Evolutionary conservation across 2,113 vertebrate genomes (phyloP).

Genomic region (Deroptyus accipitrinus): DNA sequence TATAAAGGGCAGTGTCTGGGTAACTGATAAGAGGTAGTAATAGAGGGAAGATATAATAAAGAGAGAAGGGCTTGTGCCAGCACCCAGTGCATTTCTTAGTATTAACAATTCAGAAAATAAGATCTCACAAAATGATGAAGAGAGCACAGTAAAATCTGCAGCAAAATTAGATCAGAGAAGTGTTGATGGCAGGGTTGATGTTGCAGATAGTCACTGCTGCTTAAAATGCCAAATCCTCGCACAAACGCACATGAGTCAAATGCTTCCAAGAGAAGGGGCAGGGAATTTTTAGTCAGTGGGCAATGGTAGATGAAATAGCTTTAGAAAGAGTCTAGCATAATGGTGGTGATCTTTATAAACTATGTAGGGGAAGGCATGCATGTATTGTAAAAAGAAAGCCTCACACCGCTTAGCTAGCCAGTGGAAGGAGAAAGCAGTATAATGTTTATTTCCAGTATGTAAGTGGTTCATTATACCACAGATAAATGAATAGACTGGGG

Average conservation of each 20-base stretch:
- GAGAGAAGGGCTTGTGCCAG: background rate
- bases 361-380: background rate
- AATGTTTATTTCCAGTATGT: background rate
- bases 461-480: constrained; percentile 17
- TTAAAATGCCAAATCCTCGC: constrained; percentile 8
- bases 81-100: background rate
- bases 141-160: background rate
- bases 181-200: constrained; percentile 39
- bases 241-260: background rate
- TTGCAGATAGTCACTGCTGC: background rate
- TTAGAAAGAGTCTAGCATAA: constrained; percentile 1
- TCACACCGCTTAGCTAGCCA: background rate
- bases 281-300: background rate
- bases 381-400: background rate
- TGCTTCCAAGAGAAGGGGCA: background rate
- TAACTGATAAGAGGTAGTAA: constrained; percentile 39
- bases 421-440: background rate
- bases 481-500: background rate
- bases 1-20: background rate
- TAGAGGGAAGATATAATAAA: constrained; percentile 26
- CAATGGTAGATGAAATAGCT: constrained; percentile 14
- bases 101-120: constrained; percentile 31
- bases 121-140: background rate
- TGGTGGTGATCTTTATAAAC: constrained; percentile 20
- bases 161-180: constrained; percentile 19